Evolutionary conservation across 2,888 invertebrate species (phyloP), one percentile per base, ranked within the genome.

Genomic region (Zootermopsis nevadensis): DNA sequence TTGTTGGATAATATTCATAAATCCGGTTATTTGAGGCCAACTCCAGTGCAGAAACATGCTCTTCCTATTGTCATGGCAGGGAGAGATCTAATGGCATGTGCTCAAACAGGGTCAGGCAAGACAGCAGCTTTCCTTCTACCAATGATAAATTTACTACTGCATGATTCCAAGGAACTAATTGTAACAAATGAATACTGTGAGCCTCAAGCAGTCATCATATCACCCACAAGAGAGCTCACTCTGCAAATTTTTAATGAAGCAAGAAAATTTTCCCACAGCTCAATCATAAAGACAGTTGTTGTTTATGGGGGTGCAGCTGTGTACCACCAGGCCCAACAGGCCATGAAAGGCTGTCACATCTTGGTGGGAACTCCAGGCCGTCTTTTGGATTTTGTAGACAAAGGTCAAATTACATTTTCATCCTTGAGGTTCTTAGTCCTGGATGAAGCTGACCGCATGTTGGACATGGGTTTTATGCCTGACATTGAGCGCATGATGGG

Each of bases 51-150:
- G 88, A 97, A 98, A 88, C 92, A 96, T 86, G 94, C 98, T 0
- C 93, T 99, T 82, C 98, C 99, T 0, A 94, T 96, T 42, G 93
- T 99, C 42, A 90, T 94, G 89, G 90, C 88, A 0, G 95, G 95
- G 0, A 91, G 97, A 42, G 99, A 99, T 91, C 89, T 99, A 33
- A 99, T 99, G 97, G 98, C 95, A 0, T 99, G 99, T 88, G 99
- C 99, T 0, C 99, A 99, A 89, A 99, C 99, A 12, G 99, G 99
- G 0, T 98, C 98, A 0, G 99, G 99, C 24, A 99, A 99, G 91
- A 99, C 99, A 53, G 98, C 98, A 0, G 98, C 99, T 0, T 99
- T 98, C 88, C 89, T 99, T 31, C 88, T 99, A 60, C 99, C 99
- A 0, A 97, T 99, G 3, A 92, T 99, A 55, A 92, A 96, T 86